Conservation (phyloP, 2,113 vertebrate genomes). For the Chionis minor region DNA sequence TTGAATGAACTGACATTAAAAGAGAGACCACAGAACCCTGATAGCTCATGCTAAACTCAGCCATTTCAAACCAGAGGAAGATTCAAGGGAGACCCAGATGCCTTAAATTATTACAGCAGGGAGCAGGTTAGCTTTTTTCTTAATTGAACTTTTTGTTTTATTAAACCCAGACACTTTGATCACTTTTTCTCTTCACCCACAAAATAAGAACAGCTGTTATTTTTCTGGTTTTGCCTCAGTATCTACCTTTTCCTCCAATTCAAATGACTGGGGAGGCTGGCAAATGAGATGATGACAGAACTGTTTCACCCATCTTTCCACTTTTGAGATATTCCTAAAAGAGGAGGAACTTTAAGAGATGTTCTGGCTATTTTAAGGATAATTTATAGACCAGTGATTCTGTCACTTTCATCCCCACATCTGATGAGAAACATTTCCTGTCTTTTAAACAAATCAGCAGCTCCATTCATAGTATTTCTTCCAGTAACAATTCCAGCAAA, state of each 20-base stretch:
- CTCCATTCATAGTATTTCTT: not conserved
- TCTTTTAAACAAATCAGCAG: not conserved
- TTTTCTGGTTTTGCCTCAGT: not conserved
- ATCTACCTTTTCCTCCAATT: not conserved
- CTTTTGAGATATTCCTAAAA: not conserved
- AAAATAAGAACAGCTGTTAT: not conserved
- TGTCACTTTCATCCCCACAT: not conserved
- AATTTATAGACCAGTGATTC: not conserved
- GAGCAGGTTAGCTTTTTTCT: not conserved
- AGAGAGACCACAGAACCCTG: not conserved
- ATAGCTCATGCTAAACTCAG: not conserved
- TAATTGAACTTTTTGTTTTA: not conserved
- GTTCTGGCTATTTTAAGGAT: not conserved
- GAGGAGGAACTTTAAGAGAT: not conserved
- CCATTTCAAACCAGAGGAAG: not conserved
- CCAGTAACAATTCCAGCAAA: not conserved
- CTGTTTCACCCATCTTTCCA: not conserved
- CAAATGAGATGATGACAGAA: not conserved
- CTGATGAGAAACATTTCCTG: not conserved
- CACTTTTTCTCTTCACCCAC: not conserved
- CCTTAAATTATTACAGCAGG: not conserved
- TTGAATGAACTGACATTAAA: not conserved
- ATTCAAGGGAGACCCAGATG: not conserved
- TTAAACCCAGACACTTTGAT: not conserved
- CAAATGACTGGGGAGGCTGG: not conserved